Conservation (phyloP, 2,797 vertebrate genomes). For the Poecilia gillii region DNA sequence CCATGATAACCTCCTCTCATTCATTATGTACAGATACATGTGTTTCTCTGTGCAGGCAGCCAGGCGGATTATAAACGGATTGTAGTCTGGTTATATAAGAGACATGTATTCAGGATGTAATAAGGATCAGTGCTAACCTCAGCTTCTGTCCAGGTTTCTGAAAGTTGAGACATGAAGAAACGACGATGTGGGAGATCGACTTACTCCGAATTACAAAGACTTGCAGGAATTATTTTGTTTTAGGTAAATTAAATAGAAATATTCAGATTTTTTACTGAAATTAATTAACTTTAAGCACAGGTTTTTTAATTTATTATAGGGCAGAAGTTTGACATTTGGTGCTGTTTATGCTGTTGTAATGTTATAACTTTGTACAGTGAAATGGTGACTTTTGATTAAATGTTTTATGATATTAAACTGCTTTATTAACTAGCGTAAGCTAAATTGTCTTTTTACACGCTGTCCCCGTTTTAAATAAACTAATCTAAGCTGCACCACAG, state of each 20-base stretch:
- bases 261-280: background rate
- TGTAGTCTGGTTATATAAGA: slow-evolving; percentile 27
- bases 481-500: too few species aligned
- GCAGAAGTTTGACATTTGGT: too few species aligned
- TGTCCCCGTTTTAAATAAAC: too few species aligned
- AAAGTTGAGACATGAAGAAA: slow-evolving; percentile 17
- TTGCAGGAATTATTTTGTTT: background rate
- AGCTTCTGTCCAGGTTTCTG: background rate
- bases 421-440: too few species aligned
- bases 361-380: too few species aligned
- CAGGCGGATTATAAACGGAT: slow-evolving; percentile 37
- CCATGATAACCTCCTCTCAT: slow-evolving; percentile 64
- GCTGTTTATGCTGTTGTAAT: too few species aligned
- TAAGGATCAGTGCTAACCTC: slow-evolving; percentile 7
- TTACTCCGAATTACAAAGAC: too few species aligned
- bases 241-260: slow-evolving; percentile 1
- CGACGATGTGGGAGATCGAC: slow-evolving; percentile 11
- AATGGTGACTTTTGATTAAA: too few species aligned
- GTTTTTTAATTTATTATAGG: background rate
- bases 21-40: slow-evolving; percentile 56
- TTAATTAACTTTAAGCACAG: background rate
- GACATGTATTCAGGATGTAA: background rate
- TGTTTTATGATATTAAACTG: too few species aligned
- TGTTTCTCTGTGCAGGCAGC: slow-evolving; percentile 47
- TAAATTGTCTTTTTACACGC: too few species aligned